A percentile compares a stretch with the other conserved stretches of the same genome.
These are phyloP conservation scores for Petromus typicus DNA, from an alignment of 2,113 vertebrate species.

Conservation along the genomic window DNA sequence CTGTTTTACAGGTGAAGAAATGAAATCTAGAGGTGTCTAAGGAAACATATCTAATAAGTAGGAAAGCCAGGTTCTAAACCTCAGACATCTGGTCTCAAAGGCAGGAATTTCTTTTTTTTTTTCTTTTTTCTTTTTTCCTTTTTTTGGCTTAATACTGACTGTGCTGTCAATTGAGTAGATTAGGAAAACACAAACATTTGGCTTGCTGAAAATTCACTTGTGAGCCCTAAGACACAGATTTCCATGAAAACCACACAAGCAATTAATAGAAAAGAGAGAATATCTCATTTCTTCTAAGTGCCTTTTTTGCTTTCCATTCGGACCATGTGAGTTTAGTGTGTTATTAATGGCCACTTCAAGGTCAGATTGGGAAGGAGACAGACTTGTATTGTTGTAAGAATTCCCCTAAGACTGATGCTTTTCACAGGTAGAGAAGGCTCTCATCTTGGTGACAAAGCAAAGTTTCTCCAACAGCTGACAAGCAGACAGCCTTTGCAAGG, in stretches of 20 bases:
- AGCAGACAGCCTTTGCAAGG: not conserved
- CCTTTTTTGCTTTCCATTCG: not conserved
- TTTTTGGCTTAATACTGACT: not conserved
- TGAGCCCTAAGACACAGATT: conserved; percentile 24
- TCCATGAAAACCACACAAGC: conserved; percentile 26
- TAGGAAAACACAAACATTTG: conserved; percentile 22
- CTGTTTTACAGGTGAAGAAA: conserved; percentile 14
- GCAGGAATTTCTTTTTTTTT: not conserved
- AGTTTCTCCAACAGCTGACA: not conserved
- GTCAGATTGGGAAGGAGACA: not conserved
- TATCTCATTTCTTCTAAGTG: not conserved
- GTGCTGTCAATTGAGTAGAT: not conserved
- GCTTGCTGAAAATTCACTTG: conserved; percentile 36
- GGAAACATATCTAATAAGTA: not conserved
- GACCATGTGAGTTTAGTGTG: not conserved
- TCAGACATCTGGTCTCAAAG: not conserved
- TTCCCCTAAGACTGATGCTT: not conserved
- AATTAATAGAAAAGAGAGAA: not conserved
- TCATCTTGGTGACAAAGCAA: not conserved
- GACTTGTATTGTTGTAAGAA: not conserved
- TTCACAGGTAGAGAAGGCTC: not conserved
- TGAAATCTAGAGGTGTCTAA: not conserved
- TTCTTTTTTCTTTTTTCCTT: not conserved
- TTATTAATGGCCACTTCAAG: conserved; percentile 19
- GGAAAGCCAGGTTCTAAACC: conserved; percentile 33